Percentiles rank a stretch among this genome's conserved stretches.
These are phyloP conservation scores for Idaea dimidiata DNA, from an alignment of 2,888 invertebrate species.

Conservation along the genomic window DNA sequence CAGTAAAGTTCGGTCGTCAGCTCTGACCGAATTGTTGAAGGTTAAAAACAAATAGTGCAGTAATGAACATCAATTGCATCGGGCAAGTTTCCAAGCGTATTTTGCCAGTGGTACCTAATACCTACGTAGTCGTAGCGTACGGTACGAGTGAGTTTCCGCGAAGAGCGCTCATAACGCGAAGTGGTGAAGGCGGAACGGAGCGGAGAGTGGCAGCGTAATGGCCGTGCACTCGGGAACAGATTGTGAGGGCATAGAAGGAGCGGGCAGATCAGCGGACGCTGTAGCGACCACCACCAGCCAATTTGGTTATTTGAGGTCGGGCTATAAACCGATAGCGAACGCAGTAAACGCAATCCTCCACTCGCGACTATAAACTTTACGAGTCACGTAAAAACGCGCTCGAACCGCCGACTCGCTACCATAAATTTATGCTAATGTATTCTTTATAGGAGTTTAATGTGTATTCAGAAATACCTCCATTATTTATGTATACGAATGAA, in stretches of 20 bases:
- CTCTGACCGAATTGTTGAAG: slow-evolving; percentile 33
- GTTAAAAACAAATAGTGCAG: slow-evolving; percentile 47
- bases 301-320: slow-evolving; percentile 79
- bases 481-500: slow-evolving; percentile 80
- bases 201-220: slow-evolving; percentile 43
- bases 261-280: slow-evolving; percentile 35
- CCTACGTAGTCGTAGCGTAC: slow-evolving; percentile 26
- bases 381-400: slow-evolving; percentile 81
- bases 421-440: slow-evolving; percentile 82
- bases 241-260: slow-evolving; percentile 25
- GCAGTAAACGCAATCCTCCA: slow-evolving; percentile 80
- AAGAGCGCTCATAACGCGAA: slow-evolving; percentile 49
- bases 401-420: slow-evolving; percentile 77
- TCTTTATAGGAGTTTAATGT: slow-evolving; percentile 81
- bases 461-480: slow-evolving; percentile 80
- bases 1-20: slow-evolving; percentile 27
- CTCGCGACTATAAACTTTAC: slow-evolving; percentile 81
- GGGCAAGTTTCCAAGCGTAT: slow-evolving; percentile 64
- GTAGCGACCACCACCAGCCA: slow-evolving; percentile 63
- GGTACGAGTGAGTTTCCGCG: slow-evolving; percentile 44
- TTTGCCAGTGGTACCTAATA: slow-evolving; percentile 44
- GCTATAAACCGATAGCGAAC: slow-evolving; percentile 77
- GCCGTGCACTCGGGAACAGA: slow-evolving; percentile 43
- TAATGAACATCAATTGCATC: slow-evolving; percentile 60
- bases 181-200: slow-evolving; percentile 29